These are phyloP conservation scores for Sula dactylatra DNA, from an alignment of 2,113 vertebrate species.

Conservation along the genomic window DNA sequence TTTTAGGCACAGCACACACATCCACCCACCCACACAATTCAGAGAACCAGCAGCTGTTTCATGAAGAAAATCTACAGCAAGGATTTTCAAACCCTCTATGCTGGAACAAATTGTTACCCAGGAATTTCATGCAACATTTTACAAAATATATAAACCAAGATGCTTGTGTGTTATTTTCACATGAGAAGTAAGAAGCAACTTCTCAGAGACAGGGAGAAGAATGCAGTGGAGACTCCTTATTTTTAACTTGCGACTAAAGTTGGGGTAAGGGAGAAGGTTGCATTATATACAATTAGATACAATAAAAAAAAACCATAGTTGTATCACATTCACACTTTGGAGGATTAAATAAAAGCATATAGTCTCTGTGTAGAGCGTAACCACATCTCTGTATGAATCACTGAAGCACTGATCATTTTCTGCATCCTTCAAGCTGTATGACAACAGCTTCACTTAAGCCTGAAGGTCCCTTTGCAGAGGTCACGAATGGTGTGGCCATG, in stretches of 20 bases:
- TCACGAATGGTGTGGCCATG: background rate
- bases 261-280: background rate
- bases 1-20: slow-evolving; percentile 58
- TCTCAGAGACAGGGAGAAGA: background rate
- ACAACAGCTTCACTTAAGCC: background rate
- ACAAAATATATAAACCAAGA: background rate
- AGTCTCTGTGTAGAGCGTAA: background rate
- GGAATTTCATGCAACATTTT: slow-evolving; percentile 19
- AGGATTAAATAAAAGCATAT: background rate
- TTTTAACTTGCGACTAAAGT: background rate
- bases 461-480: background rate
- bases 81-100: background rate
- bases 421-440: background rate
- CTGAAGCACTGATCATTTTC: background rate
- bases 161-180: background rate
- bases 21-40: slow-evolving; percentile 35
- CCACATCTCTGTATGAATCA: background rate
- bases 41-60: slow-evolving; percentile 53
- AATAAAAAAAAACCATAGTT: background rate
- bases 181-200: background rate
- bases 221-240: background rate
- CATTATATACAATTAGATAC: background rate
- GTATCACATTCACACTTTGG: background rate
- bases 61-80: slow-evolving; percentile 23
- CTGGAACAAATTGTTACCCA: slow-evolving; percentile 36